Evolutionary conservation across 2,113 vertebrate genomes (phyloP).

Genomic region (Papio anubis): DNA sequence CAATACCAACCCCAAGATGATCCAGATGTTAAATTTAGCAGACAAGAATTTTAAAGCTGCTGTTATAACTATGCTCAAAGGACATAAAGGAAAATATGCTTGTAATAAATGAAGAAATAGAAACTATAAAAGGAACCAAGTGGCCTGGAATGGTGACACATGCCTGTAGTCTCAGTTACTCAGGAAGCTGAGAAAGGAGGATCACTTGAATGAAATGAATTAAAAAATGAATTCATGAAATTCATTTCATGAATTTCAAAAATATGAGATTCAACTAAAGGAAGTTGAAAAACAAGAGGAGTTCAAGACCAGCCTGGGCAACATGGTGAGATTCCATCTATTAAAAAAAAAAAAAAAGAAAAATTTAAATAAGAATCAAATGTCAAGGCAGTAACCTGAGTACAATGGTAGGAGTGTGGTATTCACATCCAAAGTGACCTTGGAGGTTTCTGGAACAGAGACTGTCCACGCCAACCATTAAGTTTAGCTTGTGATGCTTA

Average conservation of each 20-base stretch:
- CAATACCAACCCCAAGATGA: not conserved
- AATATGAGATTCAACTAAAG: too few relatives aligned
- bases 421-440: conserved; percentile 86
- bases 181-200: not conserved
- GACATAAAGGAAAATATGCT: not conserved
- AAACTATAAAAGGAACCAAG: not conserved
- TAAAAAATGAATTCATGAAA: too few relatives aligned
- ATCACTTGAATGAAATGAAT: not conserved
- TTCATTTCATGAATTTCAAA: too few relatives aligned
- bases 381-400: not conserved
- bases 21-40: not conserved
- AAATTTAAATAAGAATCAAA: not conserved
- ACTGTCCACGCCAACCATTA: conserved; percentile 88
- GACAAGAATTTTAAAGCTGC: not conserved
- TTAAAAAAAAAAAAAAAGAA: not conserved
- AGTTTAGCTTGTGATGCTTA: conserved; percentile 90
- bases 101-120: not conserved
- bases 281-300: not conserved
- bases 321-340: not conserved
- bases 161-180: not conserved
- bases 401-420: conserved; percentile 74
- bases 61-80: not conserved
- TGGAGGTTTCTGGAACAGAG: conserved; percentile 90
- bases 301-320: not conserved
- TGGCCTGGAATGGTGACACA: not conserved